phyloP scores from a whole-genome alignment of 2,113 vertebrate species.

The Rallus limicola region DNA sequence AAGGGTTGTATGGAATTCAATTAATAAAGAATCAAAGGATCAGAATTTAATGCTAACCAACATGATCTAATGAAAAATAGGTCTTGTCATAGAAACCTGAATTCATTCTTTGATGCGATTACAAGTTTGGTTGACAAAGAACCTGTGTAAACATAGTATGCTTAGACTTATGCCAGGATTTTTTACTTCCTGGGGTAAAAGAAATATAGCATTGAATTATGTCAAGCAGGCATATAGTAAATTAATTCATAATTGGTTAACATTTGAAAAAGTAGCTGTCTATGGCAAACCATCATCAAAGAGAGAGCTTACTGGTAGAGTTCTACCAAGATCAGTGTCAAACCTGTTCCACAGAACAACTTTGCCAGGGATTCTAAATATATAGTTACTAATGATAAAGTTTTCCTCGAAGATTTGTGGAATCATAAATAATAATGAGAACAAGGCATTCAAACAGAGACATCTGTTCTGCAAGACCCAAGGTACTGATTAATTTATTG shows the following conservation, averaged over 20 bases:
- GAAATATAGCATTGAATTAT: not conserved
- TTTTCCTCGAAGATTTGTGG: not conserved
- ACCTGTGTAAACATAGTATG: not conserved
- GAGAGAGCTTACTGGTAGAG: not conserved
- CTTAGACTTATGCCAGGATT: not conserved
- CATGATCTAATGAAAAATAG: not conserved
- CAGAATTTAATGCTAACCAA: not conserved
- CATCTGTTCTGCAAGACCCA: not conserved
- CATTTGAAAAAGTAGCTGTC: not conserved
- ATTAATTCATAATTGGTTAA: not conserved
- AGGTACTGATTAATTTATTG: not conserved
- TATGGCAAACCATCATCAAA: not conserved
- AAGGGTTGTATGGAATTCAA: not conserved
- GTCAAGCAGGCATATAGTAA: not conserved
- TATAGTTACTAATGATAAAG: not conserved
- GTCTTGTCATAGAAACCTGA: not conserved
- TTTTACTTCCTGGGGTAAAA: not conserved
- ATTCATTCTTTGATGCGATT: slow-evolving; percentile 1
- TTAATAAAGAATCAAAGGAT: not conserved
- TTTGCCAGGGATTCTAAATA: not conserved
- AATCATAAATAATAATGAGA: not conserved
- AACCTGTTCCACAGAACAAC: not conserved
- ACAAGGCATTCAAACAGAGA: not conserved
- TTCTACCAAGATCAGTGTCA: not conserved
- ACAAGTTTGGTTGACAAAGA: slow-evolving; percentile 12